These are phyloP conservation scores for Hoplostethus mediterraneus DNA, from an alignment of 2,797 vertebrate species.

Conservation along the genomic window DNA sequence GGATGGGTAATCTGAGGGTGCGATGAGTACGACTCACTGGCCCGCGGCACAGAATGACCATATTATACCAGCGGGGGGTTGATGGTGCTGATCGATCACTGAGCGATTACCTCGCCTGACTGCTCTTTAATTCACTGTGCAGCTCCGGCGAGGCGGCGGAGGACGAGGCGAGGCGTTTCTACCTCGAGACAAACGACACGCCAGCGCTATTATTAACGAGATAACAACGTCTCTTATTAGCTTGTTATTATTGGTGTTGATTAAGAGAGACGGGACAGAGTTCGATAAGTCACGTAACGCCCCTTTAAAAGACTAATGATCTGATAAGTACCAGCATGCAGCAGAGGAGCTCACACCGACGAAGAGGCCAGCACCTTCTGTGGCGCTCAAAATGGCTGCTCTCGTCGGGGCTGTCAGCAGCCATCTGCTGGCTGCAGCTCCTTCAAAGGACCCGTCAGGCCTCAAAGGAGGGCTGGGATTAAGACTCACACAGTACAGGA, in stretches of 20 bases:
- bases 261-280: too few species aligned
- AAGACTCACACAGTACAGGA: conserved; percentile 37
- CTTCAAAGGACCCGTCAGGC: conserved; percentile 71
- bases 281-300: neutral
- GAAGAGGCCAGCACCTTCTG: conserved; percentile 27
- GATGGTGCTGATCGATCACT: neutral
- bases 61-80: too few species aligned
- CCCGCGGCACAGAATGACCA: too few species aligned
- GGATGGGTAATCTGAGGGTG: neutral
- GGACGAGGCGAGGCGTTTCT: too few species aligned
- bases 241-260: too few species aligned
- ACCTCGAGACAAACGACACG: too few species aligned
- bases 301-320: too few species aligned
- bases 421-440: conserved; percentile 67
- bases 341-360: conserved; percentile 12
- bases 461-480: conserved; percentile 76
- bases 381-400: conserved; percentile 40
- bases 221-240: too few species aligned
- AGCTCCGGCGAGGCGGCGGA: too few species aligned
- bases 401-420: conserved; percentile 37
- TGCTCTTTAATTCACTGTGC: too few species aligned
- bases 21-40: neutral
- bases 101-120: conserved; percentile 29
- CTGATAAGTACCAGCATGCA: neutral
- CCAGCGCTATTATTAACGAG: too few species aligned